These are phyloP conservation scores for Notocelia uddmanniana DNA, from an alignment of 2,888 invertebrate species.

Conservation along the genomic window DNA sequence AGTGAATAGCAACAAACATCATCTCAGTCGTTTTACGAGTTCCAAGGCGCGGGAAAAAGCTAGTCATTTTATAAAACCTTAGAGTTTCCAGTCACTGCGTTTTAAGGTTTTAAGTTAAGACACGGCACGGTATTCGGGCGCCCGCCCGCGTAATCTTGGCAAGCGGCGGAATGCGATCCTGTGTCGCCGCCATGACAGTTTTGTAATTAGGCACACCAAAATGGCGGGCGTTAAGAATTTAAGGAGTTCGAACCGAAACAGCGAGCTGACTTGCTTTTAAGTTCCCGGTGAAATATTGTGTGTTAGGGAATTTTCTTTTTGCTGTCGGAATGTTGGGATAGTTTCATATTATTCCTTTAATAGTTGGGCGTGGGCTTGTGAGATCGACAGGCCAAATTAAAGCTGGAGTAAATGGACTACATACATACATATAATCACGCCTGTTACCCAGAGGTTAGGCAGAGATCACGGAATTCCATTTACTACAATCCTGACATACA, in stretches of 20 bases:
- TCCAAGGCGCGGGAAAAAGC: no score
- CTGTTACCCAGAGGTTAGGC: no score
- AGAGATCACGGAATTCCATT: no score
- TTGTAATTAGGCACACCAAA: constrained; percentile 42
- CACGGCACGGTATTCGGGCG: constrained; percentile 23
- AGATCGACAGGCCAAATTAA: no score
- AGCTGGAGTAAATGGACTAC: no score
- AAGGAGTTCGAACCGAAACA: constrained; percentile 31
- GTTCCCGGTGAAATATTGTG: constrained; percentile 25
- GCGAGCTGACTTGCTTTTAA: constrained; percentile 44
- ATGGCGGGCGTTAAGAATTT: constrained; percentile 43
- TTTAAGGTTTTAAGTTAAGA: constrained; percentile 32
- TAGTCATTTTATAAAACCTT: constrained; percentile 29
- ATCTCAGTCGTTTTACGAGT: no score
- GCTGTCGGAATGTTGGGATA: not conserved
- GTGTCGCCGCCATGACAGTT: constrained; percentile 44
- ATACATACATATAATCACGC: no score
- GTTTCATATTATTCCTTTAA: not conserved
- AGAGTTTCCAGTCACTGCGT: constrained; percentile 11
- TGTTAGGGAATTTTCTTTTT: constrained; percentile 31
- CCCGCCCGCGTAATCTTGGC: constrained; percentile 35
- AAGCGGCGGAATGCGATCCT: constrained; percentile 38
- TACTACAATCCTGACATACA: no score
- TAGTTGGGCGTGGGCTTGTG: no score
- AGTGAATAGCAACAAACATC: no score